These are phyloP conservation scores for Hippopotamyrus pictus DNA, from an alignment of 2,797 vertebrate species.

Conservation along the genomic window DNA sequence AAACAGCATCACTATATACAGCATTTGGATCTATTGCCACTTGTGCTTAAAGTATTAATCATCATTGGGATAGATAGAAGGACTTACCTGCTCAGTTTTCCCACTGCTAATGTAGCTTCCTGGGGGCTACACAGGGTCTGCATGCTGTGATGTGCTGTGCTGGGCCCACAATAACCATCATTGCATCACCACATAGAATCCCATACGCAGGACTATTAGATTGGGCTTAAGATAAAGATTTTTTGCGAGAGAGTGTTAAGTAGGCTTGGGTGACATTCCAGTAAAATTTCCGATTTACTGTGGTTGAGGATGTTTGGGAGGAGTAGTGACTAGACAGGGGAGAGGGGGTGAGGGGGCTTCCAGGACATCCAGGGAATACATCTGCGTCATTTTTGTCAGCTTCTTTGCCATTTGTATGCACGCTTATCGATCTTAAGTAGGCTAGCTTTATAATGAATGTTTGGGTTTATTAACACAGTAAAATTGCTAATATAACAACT, in stretches of 20 bases:
- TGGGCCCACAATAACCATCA: background rate
- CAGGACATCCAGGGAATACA: background rate
- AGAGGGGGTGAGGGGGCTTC: background rate
- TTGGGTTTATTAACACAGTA: background rate
- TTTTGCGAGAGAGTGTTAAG: background rate
- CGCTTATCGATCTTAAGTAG: background rate
- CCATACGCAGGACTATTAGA: background rate
- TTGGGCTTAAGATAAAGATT: background rate
- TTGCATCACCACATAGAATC: background rate
- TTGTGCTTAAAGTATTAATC: background rate
- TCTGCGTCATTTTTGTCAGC: background rate
- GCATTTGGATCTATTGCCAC: background rate
- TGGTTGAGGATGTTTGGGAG: background rate
- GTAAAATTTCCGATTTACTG: background rate
- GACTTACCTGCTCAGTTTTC: background rate
- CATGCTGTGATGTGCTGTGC: background rate
- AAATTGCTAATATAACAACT: background rate
- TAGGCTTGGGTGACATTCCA: background rate
- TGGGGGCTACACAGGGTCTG: background rate
- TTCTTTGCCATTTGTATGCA: background rate
- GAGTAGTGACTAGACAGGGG: background rate
- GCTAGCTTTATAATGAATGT: background rate
- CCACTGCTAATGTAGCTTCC: background rate
- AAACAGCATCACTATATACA: background rate
- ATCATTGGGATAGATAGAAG: background rate